Evolutionary conservation across 2,888 invertebrate species (phyloP).

Genomic region (Andricus curvator): DNA sequence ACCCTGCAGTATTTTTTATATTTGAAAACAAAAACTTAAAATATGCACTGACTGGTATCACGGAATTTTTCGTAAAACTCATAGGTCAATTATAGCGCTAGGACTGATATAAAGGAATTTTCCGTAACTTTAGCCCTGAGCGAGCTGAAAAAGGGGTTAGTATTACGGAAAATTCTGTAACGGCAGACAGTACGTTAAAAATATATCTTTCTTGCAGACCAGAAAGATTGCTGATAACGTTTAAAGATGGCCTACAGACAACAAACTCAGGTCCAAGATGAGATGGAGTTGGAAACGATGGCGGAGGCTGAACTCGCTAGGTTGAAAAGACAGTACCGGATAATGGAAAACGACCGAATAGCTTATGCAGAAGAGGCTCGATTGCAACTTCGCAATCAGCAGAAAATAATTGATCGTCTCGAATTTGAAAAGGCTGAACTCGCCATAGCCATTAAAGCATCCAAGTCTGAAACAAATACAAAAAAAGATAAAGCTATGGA

Average conservation of each 20-base stretch:
- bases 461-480: conserved; percentile 81
- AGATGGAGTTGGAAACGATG: conserved; percentile 87
- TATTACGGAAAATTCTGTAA: no score
- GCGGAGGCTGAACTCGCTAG: conserved; percentile 89
- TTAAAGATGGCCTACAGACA: conserved; percentile 67
- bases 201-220: background rate
- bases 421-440: conserved; percentile 83
- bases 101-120: no score
- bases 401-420: conserved; percentile 82
- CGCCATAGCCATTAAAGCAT: conserved; percentile 81
- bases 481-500: conserved; percentile 80
- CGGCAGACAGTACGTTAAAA: no score
- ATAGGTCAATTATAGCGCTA: no score
- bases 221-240: background rate
- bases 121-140: no score
- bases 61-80: no score
- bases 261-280: conserved; percentile 80
- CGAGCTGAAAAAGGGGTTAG: no score
- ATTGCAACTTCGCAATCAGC: conserved; percentile 83
- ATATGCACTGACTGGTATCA: no score
- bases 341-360: conserved; percentile 89
- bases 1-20: no score
- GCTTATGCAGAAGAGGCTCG: conserved; percentile 86
- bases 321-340: conserved; percentile 89
- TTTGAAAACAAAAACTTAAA: no score